A percentile compares a stretch with the other conserved stretches of the same genome.
phyloP scores from a whole-genome alignment of 2,113 vertebrate genomes.

The Platysteira castanea region DNA sequence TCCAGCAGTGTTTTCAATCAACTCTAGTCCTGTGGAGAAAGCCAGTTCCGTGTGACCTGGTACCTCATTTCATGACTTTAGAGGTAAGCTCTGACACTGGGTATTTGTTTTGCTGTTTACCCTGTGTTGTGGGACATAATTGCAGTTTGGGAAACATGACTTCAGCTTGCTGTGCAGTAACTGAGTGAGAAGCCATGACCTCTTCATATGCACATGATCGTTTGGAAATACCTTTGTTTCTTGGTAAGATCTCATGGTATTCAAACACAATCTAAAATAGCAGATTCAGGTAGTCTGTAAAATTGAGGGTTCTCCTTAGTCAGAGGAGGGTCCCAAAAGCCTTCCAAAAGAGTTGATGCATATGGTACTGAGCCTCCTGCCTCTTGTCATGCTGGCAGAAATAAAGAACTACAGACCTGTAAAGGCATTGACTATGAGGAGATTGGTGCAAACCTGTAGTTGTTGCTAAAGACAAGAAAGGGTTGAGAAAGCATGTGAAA shows the following conservation, averaged over 20 bases:
- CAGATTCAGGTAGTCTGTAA: background rate
- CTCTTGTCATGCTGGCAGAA: background rate
- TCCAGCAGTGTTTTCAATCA: background rate
- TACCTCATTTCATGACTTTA: background rate
- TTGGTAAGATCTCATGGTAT: background rate
- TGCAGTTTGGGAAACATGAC: background rate
- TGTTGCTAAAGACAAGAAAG: background rate
- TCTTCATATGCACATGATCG: background rate
- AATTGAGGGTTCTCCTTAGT: background rate
- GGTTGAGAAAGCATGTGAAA: background rate
- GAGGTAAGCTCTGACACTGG: background rate
- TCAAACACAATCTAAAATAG: background rate
- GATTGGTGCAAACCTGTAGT: background rate
- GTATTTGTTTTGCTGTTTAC: background rate
- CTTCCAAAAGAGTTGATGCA: background rate
- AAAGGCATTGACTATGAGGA: background rate
- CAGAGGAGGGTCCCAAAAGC: background rate
- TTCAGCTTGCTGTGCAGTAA: background rate
- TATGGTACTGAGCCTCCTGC: background rate
- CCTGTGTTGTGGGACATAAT: background rate
- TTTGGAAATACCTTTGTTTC: background rate
- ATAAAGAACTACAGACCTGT: background rate
- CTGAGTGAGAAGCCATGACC: background rate
- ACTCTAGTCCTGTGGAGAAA: background rate
- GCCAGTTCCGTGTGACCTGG: background rate